These are phyloP conservation scores for Danio choprae DNA, from an alignment of 2,797 vertebrate species.

Conservation along the genomic window DNA sequence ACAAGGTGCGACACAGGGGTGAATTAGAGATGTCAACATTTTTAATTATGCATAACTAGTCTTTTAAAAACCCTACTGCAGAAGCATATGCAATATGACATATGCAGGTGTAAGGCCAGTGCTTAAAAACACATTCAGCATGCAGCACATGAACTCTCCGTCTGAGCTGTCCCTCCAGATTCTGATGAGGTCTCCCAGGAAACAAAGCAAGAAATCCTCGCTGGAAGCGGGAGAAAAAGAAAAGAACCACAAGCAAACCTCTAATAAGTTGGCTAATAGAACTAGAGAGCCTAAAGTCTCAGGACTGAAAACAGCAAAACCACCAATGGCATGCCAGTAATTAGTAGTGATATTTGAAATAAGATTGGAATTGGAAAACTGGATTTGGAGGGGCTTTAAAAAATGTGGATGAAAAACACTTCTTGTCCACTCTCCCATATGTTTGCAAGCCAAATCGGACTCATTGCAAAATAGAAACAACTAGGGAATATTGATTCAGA, in stretches of 20 bases:
- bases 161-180: conserved; percentile 26
- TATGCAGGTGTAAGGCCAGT: background rate
- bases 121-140: conserved; percentile 26
- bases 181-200: conserved; percentile 44
- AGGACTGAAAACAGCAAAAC: conserved; percentile 31
- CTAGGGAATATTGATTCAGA: conserved; percentile 42
- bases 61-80: background rate
- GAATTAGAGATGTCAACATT: background rate
- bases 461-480: conserved; percentile 26
- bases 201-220: conserved; percentile 45
- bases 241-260: conserved; percentile 22
- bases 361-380: conserved; percentile 27
- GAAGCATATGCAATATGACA: background rate
- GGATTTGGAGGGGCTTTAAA: conserved; percentile 13
- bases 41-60: background rate
- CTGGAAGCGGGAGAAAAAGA: conserved; percentile 9
- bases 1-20: background rate
- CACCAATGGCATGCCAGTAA: conserved; percentile 28
- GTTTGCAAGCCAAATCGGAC: conserved; percentile 29
- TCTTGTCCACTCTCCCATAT: conserved; percentile 22
- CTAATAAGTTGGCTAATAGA: conserved; percentile 41
- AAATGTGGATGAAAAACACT: conserved; percentile 36
- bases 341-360: conserved; percentile 25
- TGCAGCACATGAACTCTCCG: conserved; percentile 32
- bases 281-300: conserved; percentile 12